phyloP scores from a whole-genome alignment of 92 coral and sea anemone genomes.

The Actinernus sp. region DNA sequence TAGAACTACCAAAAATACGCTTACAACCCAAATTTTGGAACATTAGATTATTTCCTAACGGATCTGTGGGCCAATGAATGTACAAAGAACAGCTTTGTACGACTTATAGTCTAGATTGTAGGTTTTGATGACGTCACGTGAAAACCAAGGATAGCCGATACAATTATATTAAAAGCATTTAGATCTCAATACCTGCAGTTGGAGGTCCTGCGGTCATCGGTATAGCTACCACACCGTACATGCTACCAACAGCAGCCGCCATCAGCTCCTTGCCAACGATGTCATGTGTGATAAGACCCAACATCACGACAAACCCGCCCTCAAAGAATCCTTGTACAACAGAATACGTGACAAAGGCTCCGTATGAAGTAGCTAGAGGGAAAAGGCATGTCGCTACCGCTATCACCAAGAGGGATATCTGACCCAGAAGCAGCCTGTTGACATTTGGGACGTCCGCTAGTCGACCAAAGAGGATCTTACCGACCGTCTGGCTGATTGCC shows the following conservation, averaged over 20 bases:
- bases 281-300: conserved; percentile 86
- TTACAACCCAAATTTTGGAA: too few relatives aligned
- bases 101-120: too few relatives aligned
- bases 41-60: too few relatives aligned
- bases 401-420: conserved; percentile 67
- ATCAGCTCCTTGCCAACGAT: conserved; percentile 88
- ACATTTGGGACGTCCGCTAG: conserved; percentile 64
- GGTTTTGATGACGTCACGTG: too few relatives aligned
- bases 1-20: too few relatives aligned
- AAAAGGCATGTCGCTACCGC: conserved; percentile 80
- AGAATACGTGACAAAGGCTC: conserved; percentile 76
- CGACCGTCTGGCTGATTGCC: conserved; percentile 78
- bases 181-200: conserved; percentile 95
- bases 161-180: too few relatives aligned
- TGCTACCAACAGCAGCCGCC: conserved; percentile 82
- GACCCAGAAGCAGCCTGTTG: conserved; percentile 71
- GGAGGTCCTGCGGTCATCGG: conserved; percentile 92
- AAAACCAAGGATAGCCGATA: too few relatives aligned
- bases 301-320: conserved; percentile 73
- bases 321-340: conserved; percentile 84
- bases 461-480: conserved; percentile 81
- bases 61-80: too few relatives aligned
- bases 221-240: conserved; percentile 81
- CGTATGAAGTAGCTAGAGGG: conserved; percentile 78
- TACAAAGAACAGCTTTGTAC: too few relatives aligned